Percentiles rank a stretch among this genome's conserved stretches.
phyloP scores from a whole-genome alignment of 2,797 vertebrate species.

The Acanthopagrus latus region DNA sequence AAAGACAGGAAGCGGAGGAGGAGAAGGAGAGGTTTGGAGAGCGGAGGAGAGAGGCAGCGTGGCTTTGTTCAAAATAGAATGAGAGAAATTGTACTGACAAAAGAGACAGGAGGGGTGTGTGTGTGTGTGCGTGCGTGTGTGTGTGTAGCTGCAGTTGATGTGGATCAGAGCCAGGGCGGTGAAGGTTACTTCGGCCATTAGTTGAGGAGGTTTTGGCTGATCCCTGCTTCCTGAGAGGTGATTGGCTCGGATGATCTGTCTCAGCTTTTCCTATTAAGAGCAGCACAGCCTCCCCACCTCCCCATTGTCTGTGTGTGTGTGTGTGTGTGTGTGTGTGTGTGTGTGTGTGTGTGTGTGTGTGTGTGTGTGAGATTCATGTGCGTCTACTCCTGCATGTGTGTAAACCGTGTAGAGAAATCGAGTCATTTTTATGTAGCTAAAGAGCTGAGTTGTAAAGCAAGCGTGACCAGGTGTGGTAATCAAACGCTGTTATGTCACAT shows the following conservation, averaged over 20 bases:
- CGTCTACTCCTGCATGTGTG: constrained; percentile 5
- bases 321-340: constrained; percentile 12
- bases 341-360: background rate
- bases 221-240: constrained; percentile 67
- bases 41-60: constrained; percentile 20
- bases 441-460: constrained; percentile 32
- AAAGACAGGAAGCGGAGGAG: constrained; percentile 63
- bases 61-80: constrained; percentile 67
- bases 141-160: constrained; percentile 10
- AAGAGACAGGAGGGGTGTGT: constrained; percentile 43
- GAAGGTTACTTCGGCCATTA: constrained; percentile 59
- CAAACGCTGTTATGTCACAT: constrained; percentile 45
- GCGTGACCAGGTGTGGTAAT: constrained; percentile 45
- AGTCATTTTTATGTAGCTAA: constrained; percentile 23
- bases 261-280: constrained; percentile 51
- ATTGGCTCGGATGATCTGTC: constrained; percentile 54
- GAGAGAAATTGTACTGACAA: constrained; percentile 56
- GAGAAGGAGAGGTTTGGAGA: constrained; percentile 39
- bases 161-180: constrained; percentile 35
- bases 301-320: background rate
- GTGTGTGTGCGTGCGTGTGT: constrained; percentile 40
- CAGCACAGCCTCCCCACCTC: background rate
- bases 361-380: background rate
- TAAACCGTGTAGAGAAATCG: constrained; percentile 16
- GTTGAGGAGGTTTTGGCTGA: constrained; percentile 67